Percentiles rank a stretch among this genome's conserved stretches.
Evolutionary conservation across 1,140 invertebrate species (phyloP).

Genomic region (Amyelois transitella): DNA sequence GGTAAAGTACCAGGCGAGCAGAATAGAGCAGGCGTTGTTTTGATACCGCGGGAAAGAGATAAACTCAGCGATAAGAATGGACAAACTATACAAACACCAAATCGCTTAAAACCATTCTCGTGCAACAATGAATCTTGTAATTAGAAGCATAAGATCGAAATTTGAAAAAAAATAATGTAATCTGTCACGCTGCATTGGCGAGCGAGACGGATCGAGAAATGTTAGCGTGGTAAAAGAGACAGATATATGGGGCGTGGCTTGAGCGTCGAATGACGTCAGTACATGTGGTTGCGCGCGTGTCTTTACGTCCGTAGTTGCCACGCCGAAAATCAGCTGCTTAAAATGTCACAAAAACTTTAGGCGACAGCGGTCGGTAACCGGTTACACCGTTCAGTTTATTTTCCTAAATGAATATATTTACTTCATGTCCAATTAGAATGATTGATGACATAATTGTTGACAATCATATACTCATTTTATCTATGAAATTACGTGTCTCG

Average conservation of each 20-base stretch:
- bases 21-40: conserved; percentile 24
- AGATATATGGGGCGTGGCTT: conserved; percentile 36
- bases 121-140: conserved; percentile 22
- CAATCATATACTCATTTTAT: too few species aligned
- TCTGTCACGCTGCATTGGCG: conserved; percentile 35
- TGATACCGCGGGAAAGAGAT: conserved; percentile 10
- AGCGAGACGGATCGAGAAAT: conserved; percentile 29
- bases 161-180: conserved; percentile 6
- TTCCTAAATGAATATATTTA: neutral
- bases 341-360: conserved; percentile 24
- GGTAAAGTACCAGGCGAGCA: conserved; percentile 70
- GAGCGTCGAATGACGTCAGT: conserved; percentile 39
- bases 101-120: conserved; percentile 12
- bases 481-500: too few species aligned
- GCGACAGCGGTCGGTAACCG: neutral
- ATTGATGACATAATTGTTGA: too few species aligned
- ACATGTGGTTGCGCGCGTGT: conserved; percentile 41
- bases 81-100: conserved; percentile 18
- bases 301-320: conserved; percentile 37
- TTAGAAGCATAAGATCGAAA: neutral
- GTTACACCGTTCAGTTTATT: neutral
- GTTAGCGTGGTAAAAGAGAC: conserved; percentile 31
- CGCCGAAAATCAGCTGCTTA: conserved; percentile 64
- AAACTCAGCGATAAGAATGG: conserved; percentile 16
- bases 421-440: neutral